These are phyloP conservation scores for Oithona nana DNA, from an alignment of 2,888 invertebrate genomes.

Conservation along the genomic window DNA sequence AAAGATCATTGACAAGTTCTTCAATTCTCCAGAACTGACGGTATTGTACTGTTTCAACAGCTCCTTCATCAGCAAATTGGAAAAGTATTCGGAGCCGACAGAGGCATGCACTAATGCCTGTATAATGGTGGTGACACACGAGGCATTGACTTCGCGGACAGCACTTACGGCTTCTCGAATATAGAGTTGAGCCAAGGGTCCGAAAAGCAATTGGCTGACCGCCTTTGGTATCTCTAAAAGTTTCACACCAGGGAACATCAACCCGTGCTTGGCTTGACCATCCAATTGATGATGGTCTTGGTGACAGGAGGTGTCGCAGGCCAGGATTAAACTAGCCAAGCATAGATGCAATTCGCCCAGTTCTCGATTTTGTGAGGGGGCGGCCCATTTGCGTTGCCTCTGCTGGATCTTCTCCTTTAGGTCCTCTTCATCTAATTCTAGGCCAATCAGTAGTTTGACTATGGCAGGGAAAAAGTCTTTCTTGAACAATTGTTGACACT, in stretches of 20 bases:
- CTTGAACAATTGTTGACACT: constrained; percentile 29
- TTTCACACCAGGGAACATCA: background rate
- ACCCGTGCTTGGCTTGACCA: too few species aligned
- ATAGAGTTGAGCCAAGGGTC: background rate
- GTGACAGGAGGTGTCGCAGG: constrained; percentile 24
- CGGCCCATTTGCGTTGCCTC: constrained; percentile 28
- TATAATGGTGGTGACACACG: constrained; percentile 23
- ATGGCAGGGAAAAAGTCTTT: constrained; percentile 28
- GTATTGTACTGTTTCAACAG: constrained; percentile 28
- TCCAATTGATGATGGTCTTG: too few species aligned
- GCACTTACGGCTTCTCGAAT: constrained; percentile 27
- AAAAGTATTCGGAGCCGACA: constrained; percentile 27
- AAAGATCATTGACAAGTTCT: constrained; percentile 28
- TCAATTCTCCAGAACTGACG: constrained; percentile 31
- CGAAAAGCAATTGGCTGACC: background rate
- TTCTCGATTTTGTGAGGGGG: constrained; percentile 30
- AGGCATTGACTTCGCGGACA: constrained; percentile 26
- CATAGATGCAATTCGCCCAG: constrained; percentile 30
- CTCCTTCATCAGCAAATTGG: constrained; percentile 26
- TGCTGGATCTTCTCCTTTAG: constrained; percentile 3
- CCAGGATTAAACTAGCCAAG: constrained; percentile 28
- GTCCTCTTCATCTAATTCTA: constrained; percentile 10
- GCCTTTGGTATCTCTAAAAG: background rate
- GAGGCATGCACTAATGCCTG: constrained; percentile 29
- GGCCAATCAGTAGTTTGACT: constrained; percentile 29